These are phyloP conservation scores for Pachydiplax longipennis DNA, from an alignment of 2,888 invertebrate genomes.

Conservation along the genomic window DNA sequence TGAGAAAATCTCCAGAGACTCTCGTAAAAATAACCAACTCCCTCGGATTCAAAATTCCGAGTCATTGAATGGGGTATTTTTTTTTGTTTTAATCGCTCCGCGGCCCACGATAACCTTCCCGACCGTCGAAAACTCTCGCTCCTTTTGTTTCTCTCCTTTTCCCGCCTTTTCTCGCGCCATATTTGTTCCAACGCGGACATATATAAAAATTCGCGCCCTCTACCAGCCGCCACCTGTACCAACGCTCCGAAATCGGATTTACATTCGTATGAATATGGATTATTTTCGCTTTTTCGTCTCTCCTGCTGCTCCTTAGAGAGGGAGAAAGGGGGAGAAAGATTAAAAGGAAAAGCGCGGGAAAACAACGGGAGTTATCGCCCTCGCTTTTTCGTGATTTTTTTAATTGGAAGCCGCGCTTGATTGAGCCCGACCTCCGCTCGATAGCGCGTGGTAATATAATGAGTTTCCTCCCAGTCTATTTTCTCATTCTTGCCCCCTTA, in stretches of 20 bases:
- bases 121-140: background rate
- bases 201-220: background rate
- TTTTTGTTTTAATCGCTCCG: background rate
- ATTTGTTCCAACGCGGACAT: background rate
- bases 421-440: background rate
- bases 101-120: background rate
- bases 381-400: background rate
- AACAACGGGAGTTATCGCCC: background rate
- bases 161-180: background rate
- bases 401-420: background rate
- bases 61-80: background rate
- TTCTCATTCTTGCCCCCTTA: background rate
- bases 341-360: background rate
- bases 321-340: background rate
- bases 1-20: slow-evolving; percentile 35
- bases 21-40: slow-evolving; percentile 7
- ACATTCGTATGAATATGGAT: background rate
- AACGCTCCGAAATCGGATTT: background rate
- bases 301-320: background rate
- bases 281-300: background rate
- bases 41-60: background rate
- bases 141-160: background rate
- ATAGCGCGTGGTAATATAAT: background rate
- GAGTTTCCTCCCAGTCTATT: background rate
- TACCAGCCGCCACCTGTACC: background rate